Base-by-base conservation (phyloP, 2,888 invertebrate genomes). In the Spisula solida region DNA sequence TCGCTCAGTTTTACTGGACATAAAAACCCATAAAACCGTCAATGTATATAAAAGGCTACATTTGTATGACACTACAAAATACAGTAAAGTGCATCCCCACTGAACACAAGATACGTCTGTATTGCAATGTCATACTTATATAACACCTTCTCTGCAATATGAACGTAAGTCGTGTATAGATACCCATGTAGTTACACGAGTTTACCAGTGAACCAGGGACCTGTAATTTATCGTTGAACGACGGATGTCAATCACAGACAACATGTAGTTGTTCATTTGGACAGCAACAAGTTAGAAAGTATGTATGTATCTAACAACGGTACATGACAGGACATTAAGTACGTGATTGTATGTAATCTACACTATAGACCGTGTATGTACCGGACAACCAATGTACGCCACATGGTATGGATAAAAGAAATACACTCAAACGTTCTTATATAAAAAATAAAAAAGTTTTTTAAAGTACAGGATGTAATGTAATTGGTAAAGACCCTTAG, bases 211-310 rank as follows among this genome's bases (percentile, higher is more conserved):
- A 16, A 8, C 8, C 14, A 75, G 18, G 31, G 75, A 34, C 75
- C 75, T 16, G 34, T 75, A 75, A 75, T 75, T 31, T 75, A 75
- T 25, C 18, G 75, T 34, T 75, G 16, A 75, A 34, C 34, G 75
- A 75, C 29, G 18, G 75, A 25, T 75, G 75, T 75, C 75, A 75
- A 75, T 75, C 75, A 75, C 5, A 34, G 34, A 31, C 75, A 75
- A 34, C 31, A 75, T 34, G 34, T 25, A 31, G 75, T 31, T 75
- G 75, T 75, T 31, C 70, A 31, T 70, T 34, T 75, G 31, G 31
- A 75, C 75, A 75, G 29, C 18, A 75, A 31, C 75, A 34, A 34
- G 14, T 5, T 34, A 34, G 1, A 31, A 31, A 14, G 31, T 31
- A 34, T 14, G 0, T 34, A 16, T 75, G 75, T 16, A 31, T 2